phyloP scores from a whole-genome alignment of 2,797 vertebrate species.

The Hapalemur alaotrensis region DNA sequence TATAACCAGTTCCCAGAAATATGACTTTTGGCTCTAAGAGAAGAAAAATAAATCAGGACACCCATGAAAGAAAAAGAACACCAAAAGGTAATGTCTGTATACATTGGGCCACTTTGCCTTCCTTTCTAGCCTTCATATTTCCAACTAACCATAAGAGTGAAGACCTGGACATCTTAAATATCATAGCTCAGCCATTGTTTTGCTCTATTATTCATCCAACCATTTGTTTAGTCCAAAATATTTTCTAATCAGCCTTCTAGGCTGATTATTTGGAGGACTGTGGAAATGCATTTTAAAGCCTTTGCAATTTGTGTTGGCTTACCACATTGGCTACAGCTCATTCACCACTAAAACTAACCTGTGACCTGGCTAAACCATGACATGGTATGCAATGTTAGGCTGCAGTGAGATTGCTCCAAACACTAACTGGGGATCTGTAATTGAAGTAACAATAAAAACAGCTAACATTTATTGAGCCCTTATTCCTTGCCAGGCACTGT shows the following conservation, averaged over 20 bases:
- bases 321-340: not conserved
- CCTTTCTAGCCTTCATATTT: constrained; percentile 54
- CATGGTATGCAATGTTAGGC: not conserved
- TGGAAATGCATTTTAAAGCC: constrained; percentile 67
- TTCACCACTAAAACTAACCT: constrained; percentile 29
- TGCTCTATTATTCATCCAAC: constrained; percentile 56
- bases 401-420: constrained; percentile 1
- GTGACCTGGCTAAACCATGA: not conserved
- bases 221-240: constrained; percentile 59
- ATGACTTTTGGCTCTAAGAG: constrained; percentile 39
- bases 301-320: constrained; percentile 67
- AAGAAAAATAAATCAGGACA: constrained; percentile 62
- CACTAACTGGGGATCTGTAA: constrained; percentile 23
- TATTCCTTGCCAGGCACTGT: constrained; percentile 31
- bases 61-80: constrained; percentile 62
- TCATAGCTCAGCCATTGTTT: constrained; percentile 20
- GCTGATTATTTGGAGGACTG: constrained; percentile 39
- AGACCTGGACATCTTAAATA: constrained; percentile 42
- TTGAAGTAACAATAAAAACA: not conserved
- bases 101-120: constrained; percentile 30
- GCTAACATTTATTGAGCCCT: not conserved
- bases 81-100: constrained; percentile 61
- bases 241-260: constrained; percentile 55
- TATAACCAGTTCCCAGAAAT: constrained; percentile 61
- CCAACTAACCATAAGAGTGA: constrained; percentile 50